phyloP scores from a whole-genome alignment of 2,888 invertebrate species.

The Lasioglossum leucozonium region DNA sequence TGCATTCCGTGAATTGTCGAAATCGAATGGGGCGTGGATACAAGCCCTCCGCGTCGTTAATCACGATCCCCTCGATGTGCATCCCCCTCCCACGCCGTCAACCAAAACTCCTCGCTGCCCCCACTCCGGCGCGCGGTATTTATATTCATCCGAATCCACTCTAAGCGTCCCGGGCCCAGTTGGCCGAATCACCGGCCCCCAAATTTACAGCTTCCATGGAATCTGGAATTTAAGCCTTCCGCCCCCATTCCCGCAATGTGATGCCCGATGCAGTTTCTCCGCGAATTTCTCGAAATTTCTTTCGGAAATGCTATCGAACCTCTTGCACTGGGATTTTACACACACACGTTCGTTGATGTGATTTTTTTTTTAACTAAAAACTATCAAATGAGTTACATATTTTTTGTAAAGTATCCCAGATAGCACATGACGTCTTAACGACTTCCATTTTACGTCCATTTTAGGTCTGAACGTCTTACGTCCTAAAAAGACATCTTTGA shows the following conservation, averaged over 20 bases:
- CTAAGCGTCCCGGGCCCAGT: not conserved
- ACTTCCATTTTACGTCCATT: too few species aligned
- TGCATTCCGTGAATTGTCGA: conserved; percentile 59
- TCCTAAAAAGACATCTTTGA: too few species aligned
- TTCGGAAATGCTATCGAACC: not conserved
- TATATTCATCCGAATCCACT: conserved; percentile 24
- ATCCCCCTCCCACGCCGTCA: not conserved
- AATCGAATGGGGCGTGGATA: conserved; percentile 50
- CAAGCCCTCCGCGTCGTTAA: conserved; percentile 37
- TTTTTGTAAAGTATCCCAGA: too few species aligned
- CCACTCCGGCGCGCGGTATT: not conserved
- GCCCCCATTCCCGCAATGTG: not conserved
- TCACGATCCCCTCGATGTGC: conserved; percentile 28
- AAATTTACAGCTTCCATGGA: not conserved
- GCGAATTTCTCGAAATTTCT: not conserved
- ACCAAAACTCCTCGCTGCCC: not conserved
- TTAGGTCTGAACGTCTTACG: too few species aligned
- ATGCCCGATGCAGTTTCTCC: not conserved
- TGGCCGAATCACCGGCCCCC: not conserved
- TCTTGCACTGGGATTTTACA: too few species aligned
- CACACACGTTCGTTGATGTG: too few species aligned
- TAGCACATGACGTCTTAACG: too few species aligned
- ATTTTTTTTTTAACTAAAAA: too few species aligned
- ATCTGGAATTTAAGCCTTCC: not conserved
- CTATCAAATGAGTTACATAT: too few species aligned